Conservation (phyloP, 2,888 invertebrate genomes). For the Xestia xanthographa region DNA sequence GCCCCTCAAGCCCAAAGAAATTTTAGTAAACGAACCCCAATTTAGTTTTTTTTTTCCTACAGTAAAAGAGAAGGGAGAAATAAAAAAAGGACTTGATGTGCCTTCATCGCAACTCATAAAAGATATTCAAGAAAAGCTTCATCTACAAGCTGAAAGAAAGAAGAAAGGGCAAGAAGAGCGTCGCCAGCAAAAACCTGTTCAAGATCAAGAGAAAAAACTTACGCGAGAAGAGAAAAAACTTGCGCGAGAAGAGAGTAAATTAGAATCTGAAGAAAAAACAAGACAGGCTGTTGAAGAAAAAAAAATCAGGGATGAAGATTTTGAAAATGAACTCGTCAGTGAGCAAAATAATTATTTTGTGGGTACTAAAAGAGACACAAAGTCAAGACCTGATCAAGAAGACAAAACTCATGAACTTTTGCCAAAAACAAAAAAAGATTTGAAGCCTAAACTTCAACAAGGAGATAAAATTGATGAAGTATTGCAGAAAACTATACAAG, state of each 20-base stretch:
- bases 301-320: slow-evolving; percentile 9
- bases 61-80: slow-evolving; percentile 37
- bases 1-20: background rate
- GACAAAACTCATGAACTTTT: slow-evolving; percentile 4
- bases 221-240: slow-evolving; percentile 48
- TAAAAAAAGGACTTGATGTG: slow-evolving; percentile 44
- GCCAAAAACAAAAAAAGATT: background rate
- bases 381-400: slow-evolving; percentile 18
- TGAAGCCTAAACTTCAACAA: background rate
- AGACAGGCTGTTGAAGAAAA: slow-evolving; percentile 24
- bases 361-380: background rate
- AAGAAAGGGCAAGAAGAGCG: slow-evolving; percentile 37
- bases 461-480: no score
- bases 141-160: slow-evolving; percentile 16
- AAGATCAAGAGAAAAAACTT: slow-evolving; percentile 38
- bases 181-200: slow-evolving; percentile 47
- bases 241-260: slow-evolving; percentile 51
- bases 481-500: no score
- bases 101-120: slow-evolving; percentile 79
- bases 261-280: slow-evolving; percentile 28
- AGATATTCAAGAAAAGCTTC: slow-evolving; percentile 71
- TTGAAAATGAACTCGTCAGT: background rate
- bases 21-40: slow-evolving; percentile 12
- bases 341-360: background rate
- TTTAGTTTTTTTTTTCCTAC: slow-evolving; percentile 76